Evolutionary conservation across 2,113 vertebrate genomes (phyloP).

Genomic region (Tupaia chinensis): DNA sequence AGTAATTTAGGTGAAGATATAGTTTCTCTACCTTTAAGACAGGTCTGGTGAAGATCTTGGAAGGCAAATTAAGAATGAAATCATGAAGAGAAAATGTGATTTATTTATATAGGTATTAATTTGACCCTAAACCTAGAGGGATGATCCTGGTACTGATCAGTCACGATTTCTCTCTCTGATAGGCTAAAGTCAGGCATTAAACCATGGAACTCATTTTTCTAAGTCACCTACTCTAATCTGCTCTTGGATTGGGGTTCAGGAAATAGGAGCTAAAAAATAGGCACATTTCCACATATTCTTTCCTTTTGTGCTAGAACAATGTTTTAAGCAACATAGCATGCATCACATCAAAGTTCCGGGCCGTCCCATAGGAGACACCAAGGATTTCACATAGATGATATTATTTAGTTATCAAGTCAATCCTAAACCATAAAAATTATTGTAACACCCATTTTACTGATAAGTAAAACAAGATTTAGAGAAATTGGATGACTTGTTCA

Average conservation of each 20-base stretch:
- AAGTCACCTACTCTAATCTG: not conserved
- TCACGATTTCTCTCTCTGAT: not conserved
- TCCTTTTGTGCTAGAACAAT: not conserved
- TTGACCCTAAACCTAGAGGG: not conserved
- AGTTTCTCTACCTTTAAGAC: not conserved
- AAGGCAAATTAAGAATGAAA: not conserved
- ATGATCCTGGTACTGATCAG: not conserved
- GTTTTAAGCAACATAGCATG: not conserved
- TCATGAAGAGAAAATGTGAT: not conserved
- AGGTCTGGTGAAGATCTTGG: not conserved
- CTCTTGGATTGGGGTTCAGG: not conserved
- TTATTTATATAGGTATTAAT: not conserved
- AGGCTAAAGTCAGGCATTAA: not conserved
- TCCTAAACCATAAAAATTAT: not conserved
- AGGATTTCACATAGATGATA: not conserved
- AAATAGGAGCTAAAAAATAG: not conserved
- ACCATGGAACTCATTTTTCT: not conserved
- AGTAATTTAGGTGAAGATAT: not conserved
- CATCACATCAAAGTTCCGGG: not conserved
- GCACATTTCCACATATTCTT: not conserved
- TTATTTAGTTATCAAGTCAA: not conserved
- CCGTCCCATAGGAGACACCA: fast-evolving
- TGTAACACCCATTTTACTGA: not conserved
- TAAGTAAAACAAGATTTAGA: not conserved
- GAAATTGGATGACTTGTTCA: slow-evolving; percentile 6